Evolutionary conservation across 2,797 vertebrate genomes (phyloP).

Genomic region (Gadopsis bispinosus): DNA sequence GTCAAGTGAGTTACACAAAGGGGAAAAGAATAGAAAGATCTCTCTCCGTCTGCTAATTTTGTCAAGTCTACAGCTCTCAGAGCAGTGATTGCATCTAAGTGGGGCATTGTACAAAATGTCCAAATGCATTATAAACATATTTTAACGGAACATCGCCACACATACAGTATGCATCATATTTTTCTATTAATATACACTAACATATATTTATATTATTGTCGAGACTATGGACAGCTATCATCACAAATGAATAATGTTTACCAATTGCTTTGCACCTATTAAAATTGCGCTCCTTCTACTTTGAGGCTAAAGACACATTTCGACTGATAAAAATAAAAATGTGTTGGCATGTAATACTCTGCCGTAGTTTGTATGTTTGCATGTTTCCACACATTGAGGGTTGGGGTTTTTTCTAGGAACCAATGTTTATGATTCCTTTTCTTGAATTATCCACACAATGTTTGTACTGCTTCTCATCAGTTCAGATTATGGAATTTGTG

Average conservation of each 20-base stretch:
- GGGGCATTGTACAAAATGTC: constrained; percentile 35
- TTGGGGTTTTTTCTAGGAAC: too few species aligned
- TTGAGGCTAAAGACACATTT: not conserved
- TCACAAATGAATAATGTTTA: not conserved
- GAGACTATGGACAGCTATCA: not conserved
- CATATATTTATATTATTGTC: not conserved
- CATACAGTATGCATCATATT: not conserved
- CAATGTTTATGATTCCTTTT: not conserved
- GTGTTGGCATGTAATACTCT: not conserved
- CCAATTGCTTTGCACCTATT: not conserved
- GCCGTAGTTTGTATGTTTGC: not conserved
- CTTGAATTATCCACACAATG: not conserved
- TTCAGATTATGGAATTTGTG: constrained; percentile 69
- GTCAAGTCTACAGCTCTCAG: constrained; percentile 37
- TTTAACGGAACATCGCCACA: not conserved
- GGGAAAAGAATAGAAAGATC: not conserved
- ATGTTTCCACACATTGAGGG: constrained; percentile 1
- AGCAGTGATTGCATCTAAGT: constrained; percentile 26
- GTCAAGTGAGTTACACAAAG: constrained; percentile 8
- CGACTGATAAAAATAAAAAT: not conserved
- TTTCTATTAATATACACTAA: not conserved
- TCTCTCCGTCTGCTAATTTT: constrained; percentile 45
- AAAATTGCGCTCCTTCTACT: not conserved
- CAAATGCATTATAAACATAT: not conserved
- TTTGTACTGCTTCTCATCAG: constrained; percentile 55